These are phyloP conservation scores for Epicampocera succincta DNA, from an alignment of 2,888 invertebrate genomes.

Conservation along the genomic window DNA sequence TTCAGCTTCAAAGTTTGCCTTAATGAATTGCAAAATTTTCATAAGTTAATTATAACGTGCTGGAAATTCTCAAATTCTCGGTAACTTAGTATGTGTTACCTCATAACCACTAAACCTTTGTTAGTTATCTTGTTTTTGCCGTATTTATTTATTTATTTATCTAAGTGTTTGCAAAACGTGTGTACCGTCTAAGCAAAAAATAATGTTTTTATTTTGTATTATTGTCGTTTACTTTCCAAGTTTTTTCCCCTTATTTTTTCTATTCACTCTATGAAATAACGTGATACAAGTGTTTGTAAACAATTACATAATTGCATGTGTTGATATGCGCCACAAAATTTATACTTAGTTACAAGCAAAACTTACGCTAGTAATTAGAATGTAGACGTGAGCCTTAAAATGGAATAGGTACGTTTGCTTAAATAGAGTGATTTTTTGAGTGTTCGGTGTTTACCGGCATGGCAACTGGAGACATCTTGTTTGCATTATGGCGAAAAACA, in stretches of 20 bases:
- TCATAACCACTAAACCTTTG: not conserved
- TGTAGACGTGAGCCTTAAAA: not conserved
- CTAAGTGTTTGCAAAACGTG: slow-evolving; percentile 45
- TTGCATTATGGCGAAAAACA: too few relatives aligned
- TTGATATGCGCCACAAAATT: slow-evolving; percentile 28
- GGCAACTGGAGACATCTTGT: too few relatives aligned
- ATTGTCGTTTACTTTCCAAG: slow-evolving; percentile 9
- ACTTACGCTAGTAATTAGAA: slow-evolving; percentile 11
- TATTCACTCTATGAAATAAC: slow-evolving; percentile 47
- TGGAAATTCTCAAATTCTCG: too few relatives aligned
- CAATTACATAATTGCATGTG: slow-evolving; percentile 59
- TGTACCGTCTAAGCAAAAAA: slow-evolving; percentile 5
- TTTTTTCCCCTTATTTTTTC: slow-evolving; percentile 6
- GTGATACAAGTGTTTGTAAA: slow-evolving; percentile 55
- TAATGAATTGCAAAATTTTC: too few relatives aligned
- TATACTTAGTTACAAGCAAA: not conserved
- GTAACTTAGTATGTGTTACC: not conserved
- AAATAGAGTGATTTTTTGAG: too few relatives aligned
- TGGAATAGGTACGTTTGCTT: too few relatives aligned
- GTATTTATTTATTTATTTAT: slow-evolving; percentile 1
- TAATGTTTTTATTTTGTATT: not conserved
- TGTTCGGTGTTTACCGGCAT: too few relatives aligned
- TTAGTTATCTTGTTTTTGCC: not conserved
- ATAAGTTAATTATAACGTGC: not conserved
- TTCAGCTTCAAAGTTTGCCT: too few relatives aligned